A percentile compares a stretch with the other conserved stretches of the same genome.
These are phyloP conservation scores for Drepanosiphum platanoidis DNA, from an alignment of 2,888 invertebrate species.

Conservation along the genomic window DNA sequence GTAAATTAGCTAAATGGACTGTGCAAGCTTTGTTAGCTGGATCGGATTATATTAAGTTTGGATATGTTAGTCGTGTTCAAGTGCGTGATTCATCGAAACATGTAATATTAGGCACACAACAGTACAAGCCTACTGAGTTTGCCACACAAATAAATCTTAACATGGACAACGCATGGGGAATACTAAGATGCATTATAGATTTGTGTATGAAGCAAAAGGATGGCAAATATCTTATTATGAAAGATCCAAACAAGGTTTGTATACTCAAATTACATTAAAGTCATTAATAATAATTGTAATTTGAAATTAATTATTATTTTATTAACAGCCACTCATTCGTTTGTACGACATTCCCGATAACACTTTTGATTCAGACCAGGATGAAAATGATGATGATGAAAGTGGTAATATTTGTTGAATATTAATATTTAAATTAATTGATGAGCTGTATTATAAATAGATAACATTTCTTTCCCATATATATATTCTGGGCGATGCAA, in stretches of 20 bases:
- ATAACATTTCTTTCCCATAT: no score
- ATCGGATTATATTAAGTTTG: constrained; percentile 97
- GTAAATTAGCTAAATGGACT: constrained; percentile 99
- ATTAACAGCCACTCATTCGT: constrained; percentile 83
- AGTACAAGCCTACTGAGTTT: constrained; percentile 98
- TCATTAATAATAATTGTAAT: background rate
- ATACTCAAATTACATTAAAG: background rate
- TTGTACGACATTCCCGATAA: constrained; percentile 98
- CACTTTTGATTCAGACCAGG: constrained; percentile 98
- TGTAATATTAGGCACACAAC: constrained; percentile 95
- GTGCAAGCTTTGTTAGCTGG: constrained; percentile 93
- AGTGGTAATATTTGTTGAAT: constrained; percentile 48
- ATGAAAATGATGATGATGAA: constrained; percentile 75
- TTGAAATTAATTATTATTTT: background rate
- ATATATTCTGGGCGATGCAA: no score
- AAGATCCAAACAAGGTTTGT: constrained; percentile 92
- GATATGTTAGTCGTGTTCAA: constrained; percentile 96
- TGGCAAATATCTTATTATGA: constrained; percentile 97
- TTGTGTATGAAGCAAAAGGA: constrained; percentile 96
- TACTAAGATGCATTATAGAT: constrained; percentile 95
- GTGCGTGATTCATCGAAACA: constrained; percentile 95
- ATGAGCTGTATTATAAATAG: no score
- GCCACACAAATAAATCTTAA: constrained; percentile 98
- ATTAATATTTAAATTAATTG: background rate
- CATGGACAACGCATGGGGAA: constrained; percentile 99